A percentile compares a stretch with the other conserved stretches of the same genome.
Evolutionary conservation across 1,140 invertebrate genomes (phyloP).

Genomic region (Belonocnema kinseyi): DNA sequence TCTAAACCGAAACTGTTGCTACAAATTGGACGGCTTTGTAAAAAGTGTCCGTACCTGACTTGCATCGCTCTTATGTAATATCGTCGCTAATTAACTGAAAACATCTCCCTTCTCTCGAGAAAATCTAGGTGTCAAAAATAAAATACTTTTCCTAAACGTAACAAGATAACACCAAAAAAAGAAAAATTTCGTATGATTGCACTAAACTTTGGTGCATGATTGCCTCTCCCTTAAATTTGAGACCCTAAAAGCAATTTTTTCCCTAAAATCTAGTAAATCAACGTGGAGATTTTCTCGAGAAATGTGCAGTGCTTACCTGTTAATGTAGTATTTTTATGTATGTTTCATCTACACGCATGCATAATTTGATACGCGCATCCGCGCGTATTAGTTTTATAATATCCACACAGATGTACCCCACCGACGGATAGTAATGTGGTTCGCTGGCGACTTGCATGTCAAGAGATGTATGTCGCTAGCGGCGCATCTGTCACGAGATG

Average conservation of each 20-base stretch:
- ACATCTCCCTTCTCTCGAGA: neutral
- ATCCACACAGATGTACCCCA: too few relatives aligned
- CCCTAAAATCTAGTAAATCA: neutral
- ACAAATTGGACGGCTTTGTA: constrained; percentile 9
- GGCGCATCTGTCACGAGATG: neutral
- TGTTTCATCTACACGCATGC: too few relatives aligned
- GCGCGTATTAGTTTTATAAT: too few relatives aligned
- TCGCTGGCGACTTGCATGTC: too few relatives aligned
- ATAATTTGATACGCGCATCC: too few relatives aligned
- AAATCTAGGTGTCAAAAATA: neutral
- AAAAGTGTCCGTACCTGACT: constrained; percentile 5
- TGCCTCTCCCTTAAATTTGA: neutral
- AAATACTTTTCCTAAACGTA: neutral
- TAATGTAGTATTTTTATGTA: too few relatives aligned
- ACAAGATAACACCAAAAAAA: neutral
- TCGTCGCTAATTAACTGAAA: neutral
- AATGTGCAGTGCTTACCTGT: too few relatives aligned
- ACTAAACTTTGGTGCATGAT: neutral
- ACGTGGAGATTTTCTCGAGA: too few relatives aligned
- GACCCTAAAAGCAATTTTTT: neutral
- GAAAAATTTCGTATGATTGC: neutral
- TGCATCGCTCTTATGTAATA: constrained; percentile 1
- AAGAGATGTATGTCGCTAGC: neutral
- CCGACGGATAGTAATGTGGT: too few relatives aligned
- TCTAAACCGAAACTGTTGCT: constrained; percentile 11